Evolutionary conservation across 2,888 invertebrate species (phyloP), one percentile per base, ranked within the genome.

Genomic region (Philonicus albiceps): DNA sequence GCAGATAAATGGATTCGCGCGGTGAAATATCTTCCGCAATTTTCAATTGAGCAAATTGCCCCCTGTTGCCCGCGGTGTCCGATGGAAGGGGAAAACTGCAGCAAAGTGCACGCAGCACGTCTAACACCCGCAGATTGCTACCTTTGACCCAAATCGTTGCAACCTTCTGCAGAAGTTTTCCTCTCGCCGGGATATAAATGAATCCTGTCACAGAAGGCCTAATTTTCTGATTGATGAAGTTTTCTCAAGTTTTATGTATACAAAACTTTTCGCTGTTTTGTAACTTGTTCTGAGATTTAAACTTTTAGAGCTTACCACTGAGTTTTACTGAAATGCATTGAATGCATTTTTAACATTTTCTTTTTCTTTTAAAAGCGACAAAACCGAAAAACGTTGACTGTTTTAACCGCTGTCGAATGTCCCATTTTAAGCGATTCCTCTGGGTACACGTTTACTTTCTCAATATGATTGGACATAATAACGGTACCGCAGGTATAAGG

Each of bases 11-110:
- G 64, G 64, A 37, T 76, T 49, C 30, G 78, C 78, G 49, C 78
- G 19, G 49, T 49, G 49, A 78, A 78, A 49, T 78, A 78, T 49
- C 78, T 78, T 78, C 78, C 49, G 78, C 78, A 78, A 49, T 78
- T 78, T 78, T 78, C 78, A 78, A 78, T 78, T 27, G 49, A 37
- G 11, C 78, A 78, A 78, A 78, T 78, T 78, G 49, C 78, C 43
- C 27, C 64, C 64, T 64, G 64, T 64, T 64, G 64, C 64, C n/a
- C 2, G 11, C 64, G 13, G 3, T 64, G 11, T 22, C 11, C 22
- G 55, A 2, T 7, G 0, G 16, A 13, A 11, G 27, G 19, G 37
- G n/a, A n/a, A 27, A 27, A 7, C 64, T 64, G 22, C 64, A 64
- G 64, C 64, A 64, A 64, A 19, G 64, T 64, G 64, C 64, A 64